These are phyloP conservation scores for Bovichtus diacanthus DNA, from an alignment of 2,797 vertebrate species.

Conservation along the genomic window DNA sequence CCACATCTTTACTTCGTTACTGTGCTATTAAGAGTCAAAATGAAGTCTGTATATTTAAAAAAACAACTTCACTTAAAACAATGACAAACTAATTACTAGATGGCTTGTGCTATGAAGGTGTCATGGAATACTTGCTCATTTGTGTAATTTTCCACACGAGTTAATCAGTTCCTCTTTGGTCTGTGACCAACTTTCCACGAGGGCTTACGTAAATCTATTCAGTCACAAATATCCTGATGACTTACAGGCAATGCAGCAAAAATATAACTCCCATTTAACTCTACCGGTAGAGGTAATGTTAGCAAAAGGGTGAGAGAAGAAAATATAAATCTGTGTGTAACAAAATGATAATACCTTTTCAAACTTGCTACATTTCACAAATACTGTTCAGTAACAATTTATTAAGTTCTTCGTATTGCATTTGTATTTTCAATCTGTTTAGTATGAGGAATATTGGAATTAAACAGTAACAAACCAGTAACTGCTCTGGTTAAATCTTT, in stretches of 20 bases:
- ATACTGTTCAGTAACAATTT: not conserved
- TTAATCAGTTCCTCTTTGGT: conserved; percentile 38
- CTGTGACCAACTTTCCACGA: conserved; percentile 18
- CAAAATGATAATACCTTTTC: not conserved
- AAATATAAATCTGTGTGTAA: not conserved
- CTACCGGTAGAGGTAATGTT: not conserved
- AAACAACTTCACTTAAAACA: not conserved
- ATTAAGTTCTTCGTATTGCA: not conserved
- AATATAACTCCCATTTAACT: conserved; percentile 21
- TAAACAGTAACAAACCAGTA: conserved; percentile 25
- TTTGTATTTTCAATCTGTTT: not conserved
- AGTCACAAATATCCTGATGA: conserved; percentile 40
- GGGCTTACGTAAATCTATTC: conserved; percentile 46
- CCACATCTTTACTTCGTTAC: not conserved
- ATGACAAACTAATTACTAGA: not conserved
- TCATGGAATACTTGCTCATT: not conserved
- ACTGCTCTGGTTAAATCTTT: not conserved
- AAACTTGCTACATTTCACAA: conserved; percentile 8
- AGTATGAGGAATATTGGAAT: not conserved
- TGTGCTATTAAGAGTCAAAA: not conserved
- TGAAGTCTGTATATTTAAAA: not conserved
- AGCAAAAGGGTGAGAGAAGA: not conserved
- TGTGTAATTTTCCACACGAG: conserved; percentile 17
- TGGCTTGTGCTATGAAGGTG: not conserved
- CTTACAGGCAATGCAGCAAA: conserved; percentile 15